These are phyloP conservation scores for Chanos chanos DNA, from an alignment of 2,797 vertebrate species.

Conservation along the genomic window DNA sequence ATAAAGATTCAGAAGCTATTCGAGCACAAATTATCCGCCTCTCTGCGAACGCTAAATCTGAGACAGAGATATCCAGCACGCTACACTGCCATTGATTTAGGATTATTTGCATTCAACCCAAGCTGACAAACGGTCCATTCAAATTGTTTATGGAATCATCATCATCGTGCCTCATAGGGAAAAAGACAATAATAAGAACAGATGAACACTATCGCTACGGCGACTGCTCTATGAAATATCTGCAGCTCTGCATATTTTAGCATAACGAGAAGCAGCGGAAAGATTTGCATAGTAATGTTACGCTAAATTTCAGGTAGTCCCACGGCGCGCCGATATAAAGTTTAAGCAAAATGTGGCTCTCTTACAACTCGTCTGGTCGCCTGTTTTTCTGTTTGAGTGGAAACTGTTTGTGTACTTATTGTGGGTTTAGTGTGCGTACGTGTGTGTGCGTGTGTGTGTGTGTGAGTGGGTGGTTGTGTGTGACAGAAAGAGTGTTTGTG, in stretches of 20 bases:
- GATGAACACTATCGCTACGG: constrained; percentile 44
- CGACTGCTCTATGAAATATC: constrained; percentile 38
- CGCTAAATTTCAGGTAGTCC: constrained; percentile 15
- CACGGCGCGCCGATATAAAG: constrained; percentile 7
- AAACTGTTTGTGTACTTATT: constrained; percentile 4
- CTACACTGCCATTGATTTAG: constrained; percentile 67
- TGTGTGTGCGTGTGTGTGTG: constrained; percentile 1
- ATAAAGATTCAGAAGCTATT: constrained; percentile 65
- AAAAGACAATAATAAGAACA: constrained; percentile 61
- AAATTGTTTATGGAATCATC: constrained; percentile 74
- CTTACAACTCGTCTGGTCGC: constrained; percentile 25
- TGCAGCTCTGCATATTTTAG: constrained; percentile 58
- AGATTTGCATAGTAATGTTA: constrained; percentile 27
- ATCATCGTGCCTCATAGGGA: constrained; percentile 58
- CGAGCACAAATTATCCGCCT: constrained; percentile 67
- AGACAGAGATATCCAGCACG: constrained; percentile 52
- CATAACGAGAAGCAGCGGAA: constrained; percentile 7
- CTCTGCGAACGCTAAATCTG: constrained; percentile 48
- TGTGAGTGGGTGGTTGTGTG: not conserved
- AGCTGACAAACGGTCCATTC: constrained; percentile 70
- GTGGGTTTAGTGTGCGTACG: constrained; percentile 34
- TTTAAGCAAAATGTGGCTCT: not conserved
- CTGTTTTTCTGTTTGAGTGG: constrained; percentile 39
- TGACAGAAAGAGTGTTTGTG: constrained; percentile 14
- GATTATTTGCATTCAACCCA: constrained; percentile 65